Conservation (phyloP, 2,113 vertebrate genomes). For the Rattus rattus region DNA sequence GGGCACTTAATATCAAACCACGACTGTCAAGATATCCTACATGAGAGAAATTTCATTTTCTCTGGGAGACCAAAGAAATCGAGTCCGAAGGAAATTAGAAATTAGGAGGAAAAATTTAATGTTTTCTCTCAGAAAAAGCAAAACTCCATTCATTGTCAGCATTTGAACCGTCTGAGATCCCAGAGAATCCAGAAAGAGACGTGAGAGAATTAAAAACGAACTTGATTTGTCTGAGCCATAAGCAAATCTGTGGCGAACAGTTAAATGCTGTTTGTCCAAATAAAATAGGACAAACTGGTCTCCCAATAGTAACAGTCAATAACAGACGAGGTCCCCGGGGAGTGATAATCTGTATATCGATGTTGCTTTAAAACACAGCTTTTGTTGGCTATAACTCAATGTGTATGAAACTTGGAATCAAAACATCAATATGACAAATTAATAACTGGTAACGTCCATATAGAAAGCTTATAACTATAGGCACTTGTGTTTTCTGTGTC, state of each 20-base stretch:
- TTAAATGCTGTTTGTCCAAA: background rate
- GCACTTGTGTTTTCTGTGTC: background rate
- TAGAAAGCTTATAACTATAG: background rate
- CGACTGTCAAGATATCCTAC: background rate
- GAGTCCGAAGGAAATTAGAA: conserved; percentile 48
- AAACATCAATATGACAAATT: background rate
- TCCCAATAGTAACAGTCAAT: background rate
- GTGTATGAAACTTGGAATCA: background rate
- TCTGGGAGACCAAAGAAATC: background rate
- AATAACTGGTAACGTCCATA: background rate
- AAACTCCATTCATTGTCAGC: conserved; percentile 44
- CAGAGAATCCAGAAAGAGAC: conserved; percentile 14
- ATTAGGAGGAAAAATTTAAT: conserved; percentile 20
- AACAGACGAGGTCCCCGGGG: background rate
- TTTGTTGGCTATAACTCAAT: background rate
- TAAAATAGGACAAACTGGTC: background rate
- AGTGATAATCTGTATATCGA: background rate
- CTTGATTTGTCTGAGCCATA: conserved; percentile 12
- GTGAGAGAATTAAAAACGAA: background rate
- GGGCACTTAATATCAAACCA: conserved; percentile 22
- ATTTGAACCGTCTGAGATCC: background rate
- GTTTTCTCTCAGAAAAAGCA: conserved; percentile 50
- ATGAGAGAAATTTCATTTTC: conserved; percentile 52
- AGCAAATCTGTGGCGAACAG: background rate
- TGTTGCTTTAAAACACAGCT: background rate